Base-by-base conservation (phyloP, 2,113 vertebrate genomes). In the Corydoras sp. region DNA sequence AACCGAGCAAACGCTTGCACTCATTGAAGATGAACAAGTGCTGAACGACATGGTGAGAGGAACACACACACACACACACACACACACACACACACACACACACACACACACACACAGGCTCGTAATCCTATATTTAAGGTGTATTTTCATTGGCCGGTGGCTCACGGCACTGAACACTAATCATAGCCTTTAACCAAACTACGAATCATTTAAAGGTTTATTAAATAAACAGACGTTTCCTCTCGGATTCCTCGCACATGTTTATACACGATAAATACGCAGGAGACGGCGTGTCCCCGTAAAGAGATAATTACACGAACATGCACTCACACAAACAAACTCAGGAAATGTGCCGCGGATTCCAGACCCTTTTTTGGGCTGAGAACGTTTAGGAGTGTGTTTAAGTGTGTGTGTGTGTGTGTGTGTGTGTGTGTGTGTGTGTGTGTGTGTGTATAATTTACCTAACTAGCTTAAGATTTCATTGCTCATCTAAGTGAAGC, bases 41-140 rank as follows among this genome's bases (percentile, higher is more conserved):
- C 89, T 99, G 79, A 96, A 97, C 85, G 93, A 93, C 77, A 96
- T 98, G 96, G 96, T 99, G 88, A 85, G 84, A 4, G 30, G 12
- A 49, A 1, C 15, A 68, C 13, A 24, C 13, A 31, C 58, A 70
- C 30, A 10, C 15, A 14, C 76, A 65, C 13, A 58, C 65, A 71
- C 24, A 15, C 63, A 65, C 74, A 56, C 59, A 69, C 31, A 18
- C 18, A 43, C n/a, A 4, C 12, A 8, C 13, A 58, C 65, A 71
- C 24, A 15, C 63, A 65, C 74, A 56, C 59, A 69, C 31, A 18
- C 18, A 43, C n/a, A 4, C 12, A 8, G 35, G 4, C 35, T 43
- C 2, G 35, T 43, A 43, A 43, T 1, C 7, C 35, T 43, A 8
- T 43, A 8, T 43, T 43, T 43, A 43, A 43, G 35, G 35, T 43